Conservation (phyloP, 2,113 vertebrate genomes). For the Phylloscopus trochiloides region DNA sequence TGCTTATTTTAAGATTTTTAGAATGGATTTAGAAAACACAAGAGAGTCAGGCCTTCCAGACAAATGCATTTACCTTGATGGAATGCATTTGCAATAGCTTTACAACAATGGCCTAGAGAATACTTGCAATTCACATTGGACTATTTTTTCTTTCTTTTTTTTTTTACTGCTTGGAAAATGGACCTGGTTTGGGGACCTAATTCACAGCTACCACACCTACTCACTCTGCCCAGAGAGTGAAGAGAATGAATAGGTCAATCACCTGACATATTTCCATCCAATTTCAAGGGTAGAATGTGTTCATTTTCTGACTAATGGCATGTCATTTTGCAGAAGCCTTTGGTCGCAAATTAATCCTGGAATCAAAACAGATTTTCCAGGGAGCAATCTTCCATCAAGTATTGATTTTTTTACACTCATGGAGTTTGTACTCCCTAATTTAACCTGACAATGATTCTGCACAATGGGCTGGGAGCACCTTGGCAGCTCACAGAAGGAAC, state of each 20-base stretch:
- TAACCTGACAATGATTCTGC: constrained; percentile 99
- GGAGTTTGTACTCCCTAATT: constrained; percentile 99
- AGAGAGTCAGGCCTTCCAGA: constrained; percentile 82
- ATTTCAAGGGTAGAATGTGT: constrained; percentile 99
- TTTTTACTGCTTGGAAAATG: constrained; percentile 81
- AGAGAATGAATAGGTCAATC: constrained; percentile 93
- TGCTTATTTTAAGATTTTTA: constrained; percentile 89
- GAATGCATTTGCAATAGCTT: constrained; percentile 89
- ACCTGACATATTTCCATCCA: constrained; percentile 99
- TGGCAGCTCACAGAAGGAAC: constrained; percentile 93
- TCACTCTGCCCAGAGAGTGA: constrained; percentile 83
- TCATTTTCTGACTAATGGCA: constrained; percentile 99
- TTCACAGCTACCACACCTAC: constrained; percentile 85
- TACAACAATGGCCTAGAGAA: constrained; percentile 91
- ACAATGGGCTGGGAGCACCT: constrained; percentile 99
- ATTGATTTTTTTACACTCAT: constrained; percentile 99
- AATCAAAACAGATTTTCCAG: constrained; percentile 99
- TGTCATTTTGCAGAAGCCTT: constrained; percentile 98
- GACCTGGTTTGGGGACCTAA: constrained; percentile 79
- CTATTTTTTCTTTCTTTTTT: constrained; percentile 54
- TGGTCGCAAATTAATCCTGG: constrained; percentile 99
- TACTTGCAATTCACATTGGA: constrained; percentile 86
- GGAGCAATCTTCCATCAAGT: constrained; percentile 99
- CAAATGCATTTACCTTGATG: constrained; percentile 88
- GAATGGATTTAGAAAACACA: constrained; percentile 89